Evolutionary conservation across 2,888 invertebrate genomes (phyloP).

Genomic region (Synanthedon vespiformis): DNA sequence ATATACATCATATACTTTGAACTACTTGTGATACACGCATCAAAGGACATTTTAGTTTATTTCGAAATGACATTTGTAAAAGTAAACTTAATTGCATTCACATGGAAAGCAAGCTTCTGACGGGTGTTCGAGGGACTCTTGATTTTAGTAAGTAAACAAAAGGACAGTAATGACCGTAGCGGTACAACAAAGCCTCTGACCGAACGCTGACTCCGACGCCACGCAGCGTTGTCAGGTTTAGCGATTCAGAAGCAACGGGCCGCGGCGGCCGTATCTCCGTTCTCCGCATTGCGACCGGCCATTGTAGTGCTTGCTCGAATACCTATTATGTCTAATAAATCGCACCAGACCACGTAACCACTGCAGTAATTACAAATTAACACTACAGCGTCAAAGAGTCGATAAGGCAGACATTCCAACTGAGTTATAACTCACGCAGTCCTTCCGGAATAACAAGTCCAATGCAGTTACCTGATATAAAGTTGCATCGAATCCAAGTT

Average conservation of each 20-base stretch:
- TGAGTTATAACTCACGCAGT: not conserved
- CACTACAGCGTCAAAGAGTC: too few relatives aligned
- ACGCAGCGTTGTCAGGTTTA: not conserved
- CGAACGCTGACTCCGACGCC: not conserved
- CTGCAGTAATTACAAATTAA: not conserved
- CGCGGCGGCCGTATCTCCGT: not conserved
- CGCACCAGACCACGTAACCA: not conserved
- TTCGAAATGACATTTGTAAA: too few relatives aligned
- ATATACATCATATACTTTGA: too few relatives aligned
- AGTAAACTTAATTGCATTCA: too few relatives aligned
- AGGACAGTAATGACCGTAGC: not conserved
- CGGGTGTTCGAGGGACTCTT: too few relatives aligned
- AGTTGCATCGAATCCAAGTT: conserved; percentile 21
- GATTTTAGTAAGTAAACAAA: too few relatives aligned
- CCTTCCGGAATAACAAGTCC: conserved; percentile 3
- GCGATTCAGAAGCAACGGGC: not conserved
- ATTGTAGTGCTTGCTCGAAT: not conserved
- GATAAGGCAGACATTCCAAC: too few relatives aligned
- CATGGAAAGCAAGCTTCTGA: too few relatives aligned
- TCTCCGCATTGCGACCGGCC: not conserved
- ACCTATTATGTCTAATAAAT: not conserved
- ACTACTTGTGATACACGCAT: too few relatives aligned
- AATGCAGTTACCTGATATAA: conserved; percentile 6
- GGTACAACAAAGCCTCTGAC: not conserved
- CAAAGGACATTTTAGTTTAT: too few relatives aligned